Evolutionary conservation across 2,797 vertebrate genomes (phyloP), one percentile per base, ranked within the genome.

Genomic region (Pangasius larnaudii): DNA sequence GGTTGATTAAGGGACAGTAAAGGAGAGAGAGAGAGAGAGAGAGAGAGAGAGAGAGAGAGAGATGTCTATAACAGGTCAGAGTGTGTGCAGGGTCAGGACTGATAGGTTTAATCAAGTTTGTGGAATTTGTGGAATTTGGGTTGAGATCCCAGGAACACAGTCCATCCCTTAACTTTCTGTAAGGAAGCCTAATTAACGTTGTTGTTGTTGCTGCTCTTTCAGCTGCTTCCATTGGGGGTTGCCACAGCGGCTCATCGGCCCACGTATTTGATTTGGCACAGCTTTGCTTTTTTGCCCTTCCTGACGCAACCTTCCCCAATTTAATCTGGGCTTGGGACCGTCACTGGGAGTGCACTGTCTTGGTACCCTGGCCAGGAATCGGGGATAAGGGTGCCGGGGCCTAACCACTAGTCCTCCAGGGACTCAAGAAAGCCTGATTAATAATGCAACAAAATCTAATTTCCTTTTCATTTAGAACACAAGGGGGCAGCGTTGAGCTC

Each of bases 91-190:
- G 65, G 71, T 90, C 56, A 87, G 84, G 84, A 67, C 65, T 33
- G 65, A 67, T 86, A 53, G 24, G 27, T 86, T 89, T 90, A 87
- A 89, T 89, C 84, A n/a, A n/a, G n/a, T n/a, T n/a, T n/a, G n/a
- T n/a, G n/a, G n/a, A n/a, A n/a, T n/a, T n/a, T n/a, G 14, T 49
- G 46, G 36, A 63, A 82, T 63, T 16, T 82, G 22, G 7, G 3
- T 6, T 58, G 77, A 59, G 53, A 58, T 58, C 53, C 11, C 18
- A 19, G 30, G 78, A 51, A 16, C 7, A 27, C 42, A 74, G 22
- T 24, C 3, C 71, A 18, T 53, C 14, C 42, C 27, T 42, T 24
- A 24, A 72, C 19, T 42, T 42, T 42, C 2, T 42, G 4, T 22
- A 42, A 67, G 14, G 67, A 39, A 33, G 13, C 63, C 63, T 33